These are phyloP conservation scores for Bombus turneri DNA, from an alignment of 1,140 invertebrate genomes.

Conservation along the genomic window DNA sequence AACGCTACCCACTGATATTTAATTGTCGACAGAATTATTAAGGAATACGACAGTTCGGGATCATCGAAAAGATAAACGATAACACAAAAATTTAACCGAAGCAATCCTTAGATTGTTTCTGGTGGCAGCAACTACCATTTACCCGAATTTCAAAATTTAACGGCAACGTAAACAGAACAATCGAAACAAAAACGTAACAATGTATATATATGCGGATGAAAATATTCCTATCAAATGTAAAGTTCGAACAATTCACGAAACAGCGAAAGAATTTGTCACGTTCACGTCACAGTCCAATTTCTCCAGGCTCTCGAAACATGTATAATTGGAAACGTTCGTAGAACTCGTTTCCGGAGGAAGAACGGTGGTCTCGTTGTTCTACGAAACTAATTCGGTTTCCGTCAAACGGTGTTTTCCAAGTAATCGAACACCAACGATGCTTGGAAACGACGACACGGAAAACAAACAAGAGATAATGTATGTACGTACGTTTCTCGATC, in stretches of 20 bases:
- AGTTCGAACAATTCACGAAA: not conserved
- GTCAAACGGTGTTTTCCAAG: not conserved
- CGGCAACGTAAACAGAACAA: no score
- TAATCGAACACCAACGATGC: not conserved
- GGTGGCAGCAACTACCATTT: no score
- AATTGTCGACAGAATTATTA: no score
- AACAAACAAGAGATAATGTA: not conserved
- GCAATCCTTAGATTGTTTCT: no score
- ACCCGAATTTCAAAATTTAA: no score
- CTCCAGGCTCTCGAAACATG: not conserved
- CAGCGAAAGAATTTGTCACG: not conserved
- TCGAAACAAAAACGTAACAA: no score
- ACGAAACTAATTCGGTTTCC: not conserved
- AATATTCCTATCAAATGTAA: not conserved
- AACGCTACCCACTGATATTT: no score
- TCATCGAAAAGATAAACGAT: no score
- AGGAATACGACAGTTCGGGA: no score
- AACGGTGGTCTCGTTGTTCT: not conserved
- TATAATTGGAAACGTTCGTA: constrained; percentile 17
- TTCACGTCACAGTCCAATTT: not conserved
- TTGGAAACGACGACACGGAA: not conserved
- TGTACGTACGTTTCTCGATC: not conserved
- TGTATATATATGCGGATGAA: no score
- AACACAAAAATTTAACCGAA: no score
- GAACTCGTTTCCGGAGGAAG: not conserved